These are phyloP conservation scores for Palythoa grandiflora DNA, from an alignment of 92 coral and sea anemone species.

Conservation along the genomic window DNA sequence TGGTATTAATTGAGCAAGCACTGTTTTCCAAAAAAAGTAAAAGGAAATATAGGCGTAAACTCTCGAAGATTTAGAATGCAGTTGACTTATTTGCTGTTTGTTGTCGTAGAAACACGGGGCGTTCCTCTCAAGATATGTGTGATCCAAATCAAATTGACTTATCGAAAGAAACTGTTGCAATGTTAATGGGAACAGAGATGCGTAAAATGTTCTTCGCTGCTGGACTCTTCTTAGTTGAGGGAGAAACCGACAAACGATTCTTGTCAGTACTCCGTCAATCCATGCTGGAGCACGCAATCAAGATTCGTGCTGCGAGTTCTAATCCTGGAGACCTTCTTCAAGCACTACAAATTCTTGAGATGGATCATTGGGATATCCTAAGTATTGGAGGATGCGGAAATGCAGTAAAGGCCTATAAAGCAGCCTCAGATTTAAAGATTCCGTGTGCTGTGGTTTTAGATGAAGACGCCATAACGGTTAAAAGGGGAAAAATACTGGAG, in stretches of 20 bases:
- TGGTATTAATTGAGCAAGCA: too few relatives aligned
- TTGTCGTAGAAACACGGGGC: background rate
- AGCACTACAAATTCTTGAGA: slow-evolving; percentile 15
- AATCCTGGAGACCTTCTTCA: background rate
- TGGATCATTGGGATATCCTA: slow-evolving; percentile 55
- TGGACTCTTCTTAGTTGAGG: slow-evolving; percentile 43
- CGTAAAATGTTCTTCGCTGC: slow-evolving; percentile 39
- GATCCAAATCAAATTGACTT: background rate
- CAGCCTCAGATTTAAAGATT: slow-evolving; percentile 29
- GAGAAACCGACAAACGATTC: slow-evolving; percentile 30
- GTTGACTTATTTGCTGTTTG: background rate
- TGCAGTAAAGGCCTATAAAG: slow-evolving; percentile 43
- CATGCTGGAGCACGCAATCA: slow-evolving; percentile 3
- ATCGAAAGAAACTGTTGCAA: background rate
- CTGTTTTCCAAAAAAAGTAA: too few relatives aligned
- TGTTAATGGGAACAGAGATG: slow-evolving; percentile 33
- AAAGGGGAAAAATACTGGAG: background rate
- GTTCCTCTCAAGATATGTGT: background rate
- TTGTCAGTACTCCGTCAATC: slow-evolving; percentile 27
- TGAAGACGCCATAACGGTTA: background rate
- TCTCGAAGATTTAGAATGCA: too few relatives aligned
- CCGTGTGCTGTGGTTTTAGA: slow-evolving; percentile 41
- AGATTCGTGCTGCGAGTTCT: slow-evolving; percentile 11
- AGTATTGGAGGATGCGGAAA: slow-evolving; percentile 36
- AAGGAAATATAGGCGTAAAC: too few relatives aligned